These are phyloP conservation scores for Petrocephalus schoutedeni DNA, from an alignment of 2,797 vertebrate genomes.

Conservation along the genomic window DNA sequence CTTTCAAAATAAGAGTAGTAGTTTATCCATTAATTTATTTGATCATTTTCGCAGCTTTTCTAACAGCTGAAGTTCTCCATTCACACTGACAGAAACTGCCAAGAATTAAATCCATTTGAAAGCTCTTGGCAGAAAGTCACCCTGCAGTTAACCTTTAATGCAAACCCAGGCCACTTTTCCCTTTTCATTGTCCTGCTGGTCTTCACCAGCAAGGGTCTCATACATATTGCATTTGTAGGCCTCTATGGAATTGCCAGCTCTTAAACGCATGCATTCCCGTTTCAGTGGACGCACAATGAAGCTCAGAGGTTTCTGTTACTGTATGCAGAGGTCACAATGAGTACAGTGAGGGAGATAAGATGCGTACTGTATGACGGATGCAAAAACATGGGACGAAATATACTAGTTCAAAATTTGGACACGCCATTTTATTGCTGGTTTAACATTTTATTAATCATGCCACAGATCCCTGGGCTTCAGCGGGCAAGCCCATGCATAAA, in stretches of 20 bases:
- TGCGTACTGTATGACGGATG: background rate
- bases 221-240: background rate
- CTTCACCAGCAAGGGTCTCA: background rate
- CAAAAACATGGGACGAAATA: background rate
- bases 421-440: background rate
- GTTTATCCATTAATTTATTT: background rate
- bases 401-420: background rate
- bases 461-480: background rate
- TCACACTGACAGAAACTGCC: background rate
- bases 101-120: background rate
- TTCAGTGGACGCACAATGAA: background rate
- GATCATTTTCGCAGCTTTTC: background rate
- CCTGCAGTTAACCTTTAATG: slow-evolving; percentile 1
- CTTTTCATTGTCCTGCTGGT: background rate
- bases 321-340: background rate
- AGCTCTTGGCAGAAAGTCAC: background rate
- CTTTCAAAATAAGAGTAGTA: background rate
- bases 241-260: background rate
- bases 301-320: background rate
- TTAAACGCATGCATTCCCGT: slow-evolving; percentile 10
- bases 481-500: background rate
- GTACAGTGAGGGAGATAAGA: background rate
- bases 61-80: background rate
- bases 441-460: background rate
- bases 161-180: background rate